phyloP scores from a whole-genome alignment of 2,113 vertebrate species.

The Lophochroa leadbeateri region DNA sequence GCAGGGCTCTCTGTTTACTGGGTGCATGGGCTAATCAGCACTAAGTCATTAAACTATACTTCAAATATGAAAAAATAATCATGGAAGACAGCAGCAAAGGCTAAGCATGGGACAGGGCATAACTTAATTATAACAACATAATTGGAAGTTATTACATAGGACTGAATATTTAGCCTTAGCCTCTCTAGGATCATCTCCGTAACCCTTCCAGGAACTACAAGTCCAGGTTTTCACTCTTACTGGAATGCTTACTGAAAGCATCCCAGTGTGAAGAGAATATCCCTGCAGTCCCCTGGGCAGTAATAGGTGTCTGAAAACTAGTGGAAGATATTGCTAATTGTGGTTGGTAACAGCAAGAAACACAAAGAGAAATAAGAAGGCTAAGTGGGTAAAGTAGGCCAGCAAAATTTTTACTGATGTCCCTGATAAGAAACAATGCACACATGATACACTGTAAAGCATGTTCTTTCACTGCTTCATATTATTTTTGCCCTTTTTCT shows the following conservation, averaged over 20 bases:
- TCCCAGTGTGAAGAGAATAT: neutral
- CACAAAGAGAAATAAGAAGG: neutral
- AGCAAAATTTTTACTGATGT: neutral
- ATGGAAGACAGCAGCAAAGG: neutral
- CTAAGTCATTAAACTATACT: neutral
- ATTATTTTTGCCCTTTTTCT: neutral
- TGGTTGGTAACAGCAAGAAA: neutral
- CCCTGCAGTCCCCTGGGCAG: neutral
- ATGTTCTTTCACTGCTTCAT: neutral
- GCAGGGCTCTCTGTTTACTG: neutral
- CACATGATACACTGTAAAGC: neutral
- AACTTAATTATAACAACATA: neutral
- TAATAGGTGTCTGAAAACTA: neutral
- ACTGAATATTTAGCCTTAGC: neutral
- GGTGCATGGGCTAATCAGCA: fast-evolving
- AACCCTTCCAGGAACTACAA: neutral
- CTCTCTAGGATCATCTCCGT: neutral
- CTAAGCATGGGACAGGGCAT: neutral
- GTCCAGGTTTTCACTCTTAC: neutral
- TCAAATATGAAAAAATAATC: neutral
- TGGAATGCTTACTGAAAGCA: neutral
- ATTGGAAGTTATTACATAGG: neutral
- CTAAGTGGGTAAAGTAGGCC: neutral
- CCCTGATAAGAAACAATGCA: neutral
- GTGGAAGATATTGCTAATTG: neutral